Evolutionary conservation across 2,113 vertebrate genomes (phyloP), one percentile per base, ranked within the genome.

Genomic region (Notechis scutatus): DNA sequence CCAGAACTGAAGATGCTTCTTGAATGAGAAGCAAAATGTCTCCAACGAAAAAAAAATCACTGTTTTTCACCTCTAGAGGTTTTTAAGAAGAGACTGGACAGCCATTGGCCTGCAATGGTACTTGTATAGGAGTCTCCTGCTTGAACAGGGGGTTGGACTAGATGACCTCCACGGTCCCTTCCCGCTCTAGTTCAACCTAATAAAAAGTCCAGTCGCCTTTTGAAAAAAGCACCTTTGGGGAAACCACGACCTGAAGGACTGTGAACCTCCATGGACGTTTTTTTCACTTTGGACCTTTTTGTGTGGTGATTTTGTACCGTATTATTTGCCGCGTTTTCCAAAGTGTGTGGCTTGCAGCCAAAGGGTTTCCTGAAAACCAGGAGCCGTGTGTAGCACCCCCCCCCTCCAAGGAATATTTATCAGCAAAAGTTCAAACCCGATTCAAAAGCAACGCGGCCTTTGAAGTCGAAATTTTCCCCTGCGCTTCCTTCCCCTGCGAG

Each of bases 331-430:
- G 42, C 18, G 23, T 88, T 85, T 57, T 42, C 1, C 52, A 5
- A 29, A 89, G 23, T 23, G 64, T 15, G 55, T n/a, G 42, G 47
- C 87, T 92, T 57, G 15, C 5, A 7, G 52, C 64, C 54, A n/a
- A 29, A 69, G 26, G 81, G 57, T 29, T 85, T 39, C 39, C 26
- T 23, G 3, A 39, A 89, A 81, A 92, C 34, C 1, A 21, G 20
- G 87, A 20, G 11, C 59, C 11, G 5, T 18, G 8, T n/a, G 5
- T 29, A 14, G 57, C 18, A 56, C 24, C 24, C 4, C 12, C 61
- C 29, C 5, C n/a, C n/a, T n/a, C n/a, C n/a, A n/a, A 64, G 61
- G 29, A 85, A 92, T 92, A 92, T 92, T 92, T 89, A 92, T 92
- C 64, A 21, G 20, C 5, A 14, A 3, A 26, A 52, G 87, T 89